Evolutionary conservation across 1,140 invertebrate genomes (phyloP).

Genomic region (Megalopta genalis): DNA sequence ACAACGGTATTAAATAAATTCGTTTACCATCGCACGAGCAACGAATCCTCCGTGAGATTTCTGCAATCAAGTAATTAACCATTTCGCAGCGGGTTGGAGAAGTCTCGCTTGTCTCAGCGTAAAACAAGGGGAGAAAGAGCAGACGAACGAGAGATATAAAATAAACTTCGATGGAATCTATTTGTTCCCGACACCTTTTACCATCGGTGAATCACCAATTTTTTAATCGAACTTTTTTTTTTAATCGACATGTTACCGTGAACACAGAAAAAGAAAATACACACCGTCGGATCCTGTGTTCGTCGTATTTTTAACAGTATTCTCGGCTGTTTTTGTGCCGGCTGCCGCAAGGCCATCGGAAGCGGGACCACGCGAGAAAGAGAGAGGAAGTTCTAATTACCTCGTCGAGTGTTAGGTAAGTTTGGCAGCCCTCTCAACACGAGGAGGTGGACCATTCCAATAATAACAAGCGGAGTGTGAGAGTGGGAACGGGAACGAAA

Average conservation of each 20-base stretch:
- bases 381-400: slow-evolving; percentile 60
- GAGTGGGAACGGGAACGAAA: slow-evolving; percentile 46
- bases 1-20: no score
- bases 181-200: background rate
- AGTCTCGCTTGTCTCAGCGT: no score
- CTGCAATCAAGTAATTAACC: background rate
- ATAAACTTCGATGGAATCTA: slow-evolving; percentile 20
- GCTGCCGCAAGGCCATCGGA: slow-evolving; percentile 12
- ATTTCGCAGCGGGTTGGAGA: background rate
- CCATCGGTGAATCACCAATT: slow-evolving; percentile 17
- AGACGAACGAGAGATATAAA: background rate
- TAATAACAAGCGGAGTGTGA: slow-evolving; percentile 66
- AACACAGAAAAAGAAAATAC: slow-evolving; percentile 18
- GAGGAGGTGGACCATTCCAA: slow-evolving; percentile 65
- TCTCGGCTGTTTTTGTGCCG: slow-evolving; percentile 31
- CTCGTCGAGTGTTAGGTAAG: slow-evolving; percentile 62
- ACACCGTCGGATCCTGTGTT: background rate
- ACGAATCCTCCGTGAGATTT: background rate
- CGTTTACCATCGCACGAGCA: no score
- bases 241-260: slow-evolving; percentile 6
- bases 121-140: background rate
- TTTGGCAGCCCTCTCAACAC: slow-evolving; percentile 64
- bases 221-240: slow-evolving; percentile 40
- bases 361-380: slow-evolving; percentile 11
- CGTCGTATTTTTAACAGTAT: slow-evolving; percentile 46